phyloP scores from a whole-genome alignment of 1,140 invertebrate genomes.

The Euglossa dilemma region DNA sequence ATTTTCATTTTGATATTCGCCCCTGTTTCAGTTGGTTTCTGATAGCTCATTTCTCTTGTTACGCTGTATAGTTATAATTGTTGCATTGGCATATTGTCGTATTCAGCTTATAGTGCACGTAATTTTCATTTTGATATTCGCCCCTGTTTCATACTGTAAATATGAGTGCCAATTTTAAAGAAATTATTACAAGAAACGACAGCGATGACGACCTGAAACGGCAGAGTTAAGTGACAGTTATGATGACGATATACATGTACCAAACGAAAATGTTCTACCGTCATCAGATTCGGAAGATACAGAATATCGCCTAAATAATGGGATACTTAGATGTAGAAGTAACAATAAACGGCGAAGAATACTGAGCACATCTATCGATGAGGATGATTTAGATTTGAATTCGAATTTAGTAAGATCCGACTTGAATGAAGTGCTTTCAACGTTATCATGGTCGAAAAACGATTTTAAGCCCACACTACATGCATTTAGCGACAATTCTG shows the following conservation, averaged over 20 bases:
- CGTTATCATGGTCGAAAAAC: constrained; percentile 24
- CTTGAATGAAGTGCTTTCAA: not conserved
- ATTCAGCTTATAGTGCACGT: constrained; percentile 11
- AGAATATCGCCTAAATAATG: constrained; percentile 29
- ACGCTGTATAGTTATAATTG: not conserved
- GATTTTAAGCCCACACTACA: constrained; percentile 9
- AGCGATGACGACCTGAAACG: constrained; percentile 19
- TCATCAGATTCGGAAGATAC: constrained; percentile 31
- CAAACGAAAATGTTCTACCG: constrained; percentile 11
- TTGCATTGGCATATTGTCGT: constrained; percentile 32
- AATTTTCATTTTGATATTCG: constrained; percentile 24
- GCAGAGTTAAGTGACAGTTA: constrained; percentile 6
- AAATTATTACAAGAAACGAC: constrained; percentile 19
- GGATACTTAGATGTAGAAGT: constrained; percentile 26
- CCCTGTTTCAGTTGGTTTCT: not conserved
- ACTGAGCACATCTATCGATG: constrained; percentile 10
- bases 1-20: too few species aligned
- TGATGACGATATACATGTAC: constrained; percentile 13
- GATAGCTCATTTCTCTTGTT: not conserved
- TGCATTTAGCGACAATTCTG: constrained; percentile 7
- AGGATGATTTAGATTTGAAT: constrained; percentile 18
- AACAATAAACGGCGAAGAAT: constrained; percentile 29
- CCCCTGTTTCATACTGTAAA: constrained; percentile 23
- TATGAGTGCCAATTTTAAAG: constrained; percentile 1
- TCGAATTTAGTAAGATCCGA: constrained; percentile 1